These are phyloP conservation scores for Amazona guildingii DNA, from an alignment of 2,113 vertebrate species.

Conservation along the genomic window DNA sequence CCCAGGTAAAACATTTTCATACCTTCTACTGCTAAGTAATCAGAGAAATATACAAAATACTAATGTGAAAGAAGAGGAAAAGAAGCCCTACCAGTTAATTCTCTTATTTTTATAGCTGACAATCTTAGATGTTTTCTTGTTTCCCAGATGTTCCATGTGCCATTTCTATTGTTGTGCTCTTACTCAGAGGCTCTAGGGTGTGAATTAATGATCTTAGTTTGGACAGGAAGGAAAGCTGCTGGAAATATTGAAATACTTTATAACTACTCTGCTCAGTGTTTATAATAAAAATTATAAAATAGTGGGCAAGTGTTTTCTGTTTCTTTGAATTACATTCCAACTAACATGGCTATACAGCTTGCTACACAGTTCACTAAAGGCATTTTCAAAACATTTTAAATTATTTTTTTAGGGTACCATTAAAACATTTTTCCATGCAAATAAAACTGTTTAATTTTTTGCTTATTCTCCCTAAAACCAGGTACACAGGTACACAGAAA, in stretches of 20 bases:
- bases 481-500: not conserved
- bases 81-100: not conserved
- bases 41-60: not conserved
- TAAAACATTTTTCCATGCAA: not conserved
- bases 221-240: not conserved
- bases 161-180: not conserved
- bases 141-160: not conserved
- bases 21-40: not conserved
- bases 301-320: not conserved
- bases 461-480: not conserved
- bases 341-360: not conserved
- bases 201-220: not conserved
- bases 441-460: not conserved
- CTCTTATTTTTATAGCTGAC: not conserved
- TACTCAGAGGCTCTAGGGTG: not conserved
- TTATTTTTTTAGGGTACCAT: not conserved
- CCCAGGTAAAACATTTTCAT: not conserved
- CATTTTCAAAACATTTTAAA: not conserved
- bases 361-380: not conserved
- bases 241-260: not conserved
- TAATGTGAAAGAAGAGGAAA: not conserved
- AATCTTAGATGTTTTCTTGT: not conserved
- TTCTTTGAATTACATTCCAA: not conserved
- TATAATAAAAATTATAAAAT: not conserved
- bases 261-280: not conserved